A percentile compares a stretch with the other conserved stretches of the same genome.
Evolutionary conservation across 2,797 vertebrate species (phyloP).

Genomic region (Schizopygopsis pylzovi): DNA sequence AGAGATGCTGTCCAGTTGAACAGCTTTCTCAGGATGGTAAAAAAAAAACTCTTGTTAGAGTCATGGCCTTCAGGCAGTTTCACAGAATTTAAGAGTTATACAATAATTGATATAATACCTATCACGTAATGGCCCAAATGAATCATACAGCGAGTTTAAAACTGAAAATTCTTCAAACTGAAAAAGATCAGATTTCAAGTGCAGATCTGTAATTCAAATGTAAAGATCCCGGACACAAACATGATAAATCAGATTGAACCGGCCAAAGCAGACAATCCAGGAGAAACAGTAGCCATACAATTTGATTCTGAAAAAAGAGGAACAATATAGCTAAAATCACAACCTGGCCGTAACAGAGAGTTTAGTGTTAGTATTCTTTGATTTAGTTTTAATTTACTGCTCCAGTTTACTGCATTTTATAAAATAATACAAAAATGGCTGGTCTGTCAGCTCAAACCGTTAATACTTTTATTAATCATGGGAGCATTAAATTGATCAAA

Average conservation of each 20-base stretch:
- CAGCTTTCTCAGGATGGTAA: constrained; percentile 14
- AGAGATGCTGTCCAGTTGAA: constrained; percentile 35
- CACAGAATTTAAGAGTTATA: background rate
- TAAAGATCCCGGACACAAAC: background rate
- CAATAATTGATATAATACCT: background rate
- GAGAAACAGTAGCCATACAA: background rate
- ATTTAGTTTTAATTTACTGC: background rate
- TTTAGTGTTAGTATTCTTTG: background rate
- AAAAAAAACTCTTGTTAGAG: background rate
- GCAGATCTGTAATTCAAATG: background rate
- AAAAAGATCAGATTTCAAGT: background rate
- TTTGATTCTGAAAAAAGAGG: background rate
- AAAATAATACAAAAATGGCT: background rate
- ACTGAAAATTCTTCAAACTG: background rate
- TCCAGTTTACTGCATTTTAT: background rate
- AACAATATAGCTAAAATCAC: background rate
- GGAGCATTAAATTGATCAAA: background rate
- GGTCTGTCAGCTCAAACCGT: background rate
- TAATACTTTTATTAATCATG: background rate
- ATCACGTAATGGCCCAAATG: background rate
- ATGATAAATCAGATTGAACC: background rate
- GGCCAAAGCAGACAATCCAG: background rate
- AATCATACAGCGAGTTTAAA: background rate
- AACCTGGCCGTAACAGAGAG: background rate
- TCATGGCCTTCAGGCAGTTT: background rate